These are phyloP conservation scores for Dinoponera quadriceps DNA, from an alignment of 1,140 invertebrate genomes.

Conservation along the genomic window DNA sequence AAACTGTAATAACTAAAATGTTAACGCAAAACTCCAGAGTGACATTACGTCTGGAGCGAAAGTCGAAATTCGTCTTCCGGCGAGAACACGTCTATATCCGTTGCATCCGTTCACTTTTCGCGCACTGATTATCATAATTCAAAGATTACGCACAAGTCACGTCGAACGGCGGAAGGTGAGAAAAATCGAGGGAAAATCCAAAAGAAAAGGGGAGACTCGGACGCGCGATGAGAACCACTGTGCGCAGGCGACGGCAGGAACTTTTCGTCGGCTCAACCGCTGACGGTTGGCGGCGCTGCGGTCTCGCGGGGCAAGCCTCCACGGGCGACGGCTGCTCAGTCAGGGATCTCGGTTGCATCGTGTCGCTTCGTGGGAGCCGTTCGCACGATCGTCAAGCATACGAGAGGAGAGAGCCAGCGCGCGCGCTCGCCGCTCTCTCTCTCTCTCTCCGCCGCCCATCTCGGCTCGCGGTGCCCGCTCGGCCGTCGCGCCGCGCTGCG, in stretches of 20 bases:
- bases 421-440: constrained; percentile 48
- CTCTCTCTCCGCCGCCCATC: constrained; percentile 51
- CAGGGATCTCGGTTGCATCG: constrained; percentile 80
- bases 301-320: constrained; percentile 77
- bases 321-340: constrained; percentile 75
- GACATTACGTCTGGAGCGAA: too few relatives aligned
- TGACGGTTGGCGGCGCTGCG: constrained; percentile 67
- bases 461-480: constrained; percentile 30
- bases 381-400: constrained; percentile 30
- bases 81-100: too few relatives aligned
- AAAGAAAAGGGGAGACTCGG: too few relatives aligned
- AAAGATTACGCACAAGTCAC: too few relatives aligned
- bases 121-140: too few relatives aligned
- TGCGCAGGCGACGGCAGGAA: constrained; percentile 10
- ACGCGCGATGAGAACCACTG: background rate
- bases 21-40: too few relatives aligned
- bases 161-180: too few relatives aligned
- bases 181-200: too few relatives aligned
- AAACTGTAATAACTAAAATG: too few relatives aligned
- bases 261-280: background rate
- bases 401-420: constrained; percentile 59
- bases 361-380: constrained; percentile 69
- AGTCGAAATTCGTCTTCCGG: too few relatives aligned
- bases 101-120: too few relatives aligned
- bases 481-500: constrained; percentile 14